Evolutionary conservation across 1,140 invertebrate species (phyloP).

Genomic region (Drosophila virilis): DNA sequence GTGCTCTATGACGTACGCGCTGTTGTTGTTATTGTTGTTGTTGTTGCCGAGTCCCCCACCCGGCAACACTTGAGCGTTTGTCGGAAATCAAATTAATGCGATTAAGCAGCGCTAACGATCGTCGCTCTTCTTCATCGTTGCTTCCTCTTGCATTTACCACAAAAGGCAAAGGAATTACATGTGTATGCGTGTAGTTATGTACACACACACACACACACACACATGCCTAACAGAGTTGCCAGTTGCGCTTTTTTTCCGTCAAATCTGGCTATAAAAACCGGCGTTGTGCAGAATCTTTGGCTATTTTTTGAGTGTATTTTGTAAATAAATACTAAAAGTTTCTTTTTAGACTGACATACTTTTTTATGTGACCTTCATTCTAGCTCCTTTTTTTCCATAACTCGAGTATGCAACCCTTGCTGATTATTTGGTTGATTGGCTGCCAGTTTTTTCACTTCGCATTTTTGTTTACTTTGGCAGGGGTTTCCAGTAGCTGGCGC

Average conservation of each 20-base stretch:
- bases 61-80: conserved; percentile 58
- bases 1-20: conserved; percentile 50
- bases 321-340: no score
- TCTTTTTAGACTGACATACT: no score
- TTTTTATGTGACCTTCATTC: no score
- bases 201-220: conserved; percentile 8
- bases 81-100: conserved; percentile 75
- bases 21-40: conserved; percentile 2
- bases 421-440: conserved; percentile 46
- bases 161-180: conserved; percentile 46
- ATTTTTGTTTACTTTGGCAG: conserved; percentile 32
- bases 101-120: conserved; percentile 58
- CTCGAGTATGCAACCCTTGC: conserved; percentile 26
- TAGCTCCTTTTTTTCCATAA: no score
- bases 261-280: not conserved
- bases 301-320: no score
- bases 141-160: conserved; percentile 20
- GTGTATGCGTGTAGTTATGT: not conserved
- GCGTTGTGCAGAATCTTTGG: no score
- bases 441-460: conserved; percentile 22
- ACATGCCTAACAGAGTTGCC: not conserved
- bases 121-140: conserved; percentile 20
- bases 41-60: conserved; percentile 18
- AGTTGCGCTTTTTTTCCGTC: not conserved
- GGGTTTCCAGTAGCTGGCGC: conserved; percentile 18